Evolutionary conservation across 2,797 vertebrate species (phyloP).

Genomic region (Bradypodion ventrale): DNA sequence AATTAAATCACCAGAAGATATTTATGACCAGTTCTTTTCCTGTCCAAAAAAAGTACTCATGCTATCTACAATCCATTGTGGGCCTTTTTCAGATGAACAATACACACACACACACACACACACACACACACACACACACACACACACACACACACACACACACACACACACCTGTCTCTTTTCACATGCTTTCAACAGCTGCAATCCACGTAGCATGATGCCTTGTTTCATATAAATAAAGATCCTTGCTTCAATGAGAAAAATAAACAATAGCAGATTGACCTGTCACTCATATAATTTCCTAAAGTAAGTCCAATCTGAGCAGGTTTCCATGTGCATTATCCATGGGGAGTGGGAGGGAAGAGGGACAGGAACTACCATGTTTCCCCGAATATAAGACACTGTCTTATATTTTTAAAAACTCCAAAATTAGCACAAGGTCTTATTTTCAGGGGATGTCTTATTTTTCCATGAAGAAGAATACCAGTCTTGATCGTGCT

Average conservation of each 20-base stretch:
- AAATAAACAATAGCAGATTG: not conserved
- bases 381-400: no score
- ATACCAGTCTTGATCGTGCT: no score
- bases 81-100: not conserved
- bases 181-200: not conserved
- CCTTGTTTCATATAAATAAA: not conserved
- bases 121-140: no score
- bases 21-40: slow-evolving; percentile 8
- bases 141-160: no score
- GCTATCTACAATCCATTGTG: not conserved
- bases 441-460: no score
- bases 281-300: not conserved
- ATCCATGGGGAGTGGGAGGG: not conserved
- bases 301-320: not conserved
- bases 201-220: not conserved
- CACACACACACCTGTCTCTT: not conserved
- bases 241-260: not conserved
- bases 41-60: not conserved
- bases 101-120: not conserved
- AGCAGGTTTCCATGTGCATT: not conserved
- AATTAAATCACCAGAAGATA: not conserved
- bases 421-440: no score
- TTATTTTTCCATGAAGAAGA: no score
- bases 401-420: no score
- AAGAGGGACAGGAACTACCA: not conserved